phyloP scores from a whole-genome alignment of 2,888 invertebrate species.

The Ennomos quercinarius region DNA sequence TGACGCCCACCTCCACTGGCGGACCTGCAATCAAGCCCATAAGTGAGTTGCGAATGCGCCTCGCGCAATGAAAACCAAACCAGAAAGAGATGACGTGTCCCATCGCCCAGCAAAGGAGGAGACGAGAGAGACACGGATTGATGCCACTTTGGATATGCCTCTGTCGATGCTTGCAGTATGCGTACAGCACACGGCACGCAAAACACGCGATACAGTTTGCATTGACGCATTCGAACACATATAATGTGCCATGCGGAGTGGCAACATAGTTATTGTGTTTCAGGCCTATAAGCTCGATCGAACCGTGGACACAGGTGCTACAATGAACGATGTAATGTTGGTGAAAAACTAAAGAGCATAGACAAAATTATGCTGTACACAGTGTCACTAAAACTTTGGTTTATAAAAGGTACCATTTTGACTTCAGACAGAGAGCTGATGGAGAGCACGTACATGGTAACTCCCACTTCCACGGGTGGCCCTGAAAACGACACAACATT shows the following conservation, averaged over 20 bases:
- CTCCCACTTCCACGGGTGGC: slow-evolving; percentile 93
- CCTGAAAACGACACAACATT: slow-evolving; percentile 87
- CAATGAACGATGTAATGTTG: slow-evolving; percentile 82
- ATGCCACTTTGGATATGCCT: slow-evolving; percentile 20
- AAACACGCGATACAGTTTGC: too few relatives aligned
- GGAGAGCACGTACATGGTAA: slow-evolving; percentile 94
- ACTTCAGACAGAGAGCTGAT: slow-evolving; percentile 95
- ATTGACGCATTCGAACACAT: too few relatives aligned
- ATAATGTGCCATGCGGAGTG: slow-evolving; percentile 38
- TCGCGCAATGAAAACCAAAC: slow-evolving; percentile 78
- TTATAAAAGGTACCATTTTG: slow-evolving; percentile 87
- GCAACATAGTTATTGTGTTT: slow-evolving; percentile 34
- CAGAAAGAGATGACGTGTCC: slow-evolving; percentile 73
- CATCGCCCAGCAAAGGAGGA: slow-evolving; percentile 62
- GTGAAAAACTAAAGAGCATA: slow-evolving; percentile 78
- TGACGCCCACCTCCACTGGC: slow-evolving; percentile 98
- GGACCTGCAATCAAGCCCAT: slow-evolving; percentile 92
- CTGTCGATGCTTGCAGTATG: slow-evolving; percentile 28
- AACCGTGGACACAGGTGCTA: slow-evolving; percentile 84
- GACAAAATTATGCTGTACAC: slow-evolving; percentile 67
- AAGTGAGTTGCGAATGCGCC: slow-evolving; percentile 72
- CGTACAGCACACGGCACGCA: slow-evolving; percentile 10
- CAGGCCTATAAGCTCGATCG: slow-evolving; percentile 66
- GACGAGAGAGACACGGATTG: slow-evolving; percentile 59
- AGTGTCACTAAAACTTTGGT: slow-evolving; percentile 73